Evolutionary conservation across 2,888 invertebrate genomes (phyloP), one percentile per base, ranked within the genome.

Genomic region (Pterobdella sp.): DNA sequence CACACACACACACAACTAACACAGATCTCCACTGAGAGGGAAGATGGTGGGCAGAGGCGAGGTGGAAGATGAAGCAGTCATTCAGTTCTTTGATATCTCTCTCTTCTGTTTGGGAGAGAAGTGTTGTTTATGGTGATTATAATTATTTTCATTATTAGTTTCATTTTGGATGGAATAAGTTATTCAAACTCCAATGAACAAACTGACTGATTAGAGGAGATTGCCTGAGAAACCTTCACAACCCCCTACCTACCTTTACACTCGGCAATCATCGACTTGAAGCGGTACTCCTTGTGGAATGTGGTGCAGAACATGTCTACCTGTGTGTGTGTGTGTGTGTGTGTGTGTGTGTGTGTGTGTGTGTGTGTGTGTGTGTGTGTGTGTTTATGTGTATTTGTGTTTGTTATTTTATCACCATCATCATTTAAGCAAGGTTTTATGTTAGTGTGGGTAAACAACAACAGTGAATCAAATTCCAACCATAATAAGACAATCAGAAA

Each of bases 241-340:
- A 14, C 14, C 52, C 14, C 52, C 14, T 49, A n/a, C 52, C 14
- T 32, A 71, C 71, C 71, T 71, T 71, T 49, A 4, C 26, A 63
- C 26, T n/a, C 1, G 35, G 35, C 35, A 7, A 60, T 26, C 31
- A 76, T 67, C 1, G 78, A 78, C 66, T 75, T 75, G 37, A 78
- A 77, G 34, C 80, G 77, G 77, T 82, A 83, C 74, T 83, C 82
- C 18, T 81, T 82, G 75, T 90, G 88, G 79, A 92, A 90, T 0
- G 92, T 90, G 78, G 90, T 88, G 69, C 91, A 90, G 84, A 94
- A 94, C 78, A 93, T 89, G 79, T 91, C 90, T 1, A 96, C 88
- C 2, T 94, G 85, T 63, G 63, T 63, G 63, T 63, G 63, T 63
- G 63, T 63, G 63, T 63, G 63, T 63, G 63, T 63, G 63, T 63